These are phyloP conservation scores for Scaptomyza polygonia DNA, from an alignment of 2,888 invertebrate genomes.

Conservation along the genomic window DNA sequence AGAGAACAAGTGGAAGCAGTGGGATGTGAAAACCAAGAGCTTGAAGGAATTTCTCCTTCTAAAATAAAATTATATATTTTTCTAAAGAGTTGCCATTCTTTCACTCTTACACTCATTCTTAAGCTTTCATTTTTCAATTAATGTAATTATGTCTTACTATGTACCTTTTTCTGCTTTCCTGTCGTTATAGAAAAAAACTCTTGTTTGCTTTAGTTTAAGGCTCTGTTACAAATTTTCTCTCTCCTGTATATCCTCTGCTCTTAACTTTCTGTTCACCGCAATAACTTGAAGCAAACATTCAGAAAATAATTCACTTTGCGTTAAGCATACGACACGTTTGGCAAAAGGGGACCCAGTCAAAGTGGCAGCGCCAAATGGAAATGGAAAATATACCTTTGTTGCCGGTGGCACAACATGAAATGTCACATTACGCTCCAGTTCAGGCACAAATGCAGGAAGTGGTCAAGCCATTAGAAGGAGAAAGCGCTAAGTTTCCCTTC, in stretches of 20 bases:
- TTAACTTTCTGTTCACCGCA: conserved; percentile 1
- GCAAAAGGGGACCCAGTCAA: conserved; percentile 26
- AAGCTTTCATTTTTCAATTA: not conserved
- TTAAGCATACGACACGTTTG: conserved; percentile 64
- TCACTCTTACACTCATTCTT: not conserved
- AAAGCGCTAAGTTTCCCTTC: not conserved
- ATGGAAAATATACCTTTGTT: conserved; percentile 42
- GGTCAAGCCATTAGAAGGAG: conserved; percentile 49
- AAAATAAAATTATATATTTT: not conserved
- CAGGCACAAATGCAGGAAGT: conserved; percentile 69
- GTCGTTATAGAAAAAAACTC: not conserved
- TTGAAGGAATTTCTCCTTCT: not conserved
- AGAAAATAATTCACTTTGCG: conserved; percentile 52
- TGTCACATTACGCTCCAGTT: conserved; percentile 77
- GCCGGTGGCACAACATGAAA: conserved; percentile 58
- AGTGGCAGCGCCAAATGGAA: conserved; percentile 20
- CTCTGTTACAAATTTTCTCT: not conserved
- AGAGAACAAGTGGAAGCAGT: not conserved
- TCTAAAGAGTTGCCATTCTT: not conserved
- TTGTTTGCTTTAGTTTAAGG: not conserved
- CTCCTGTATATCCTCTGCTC: not conserved
- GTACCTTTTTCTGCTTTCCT: not conserved
- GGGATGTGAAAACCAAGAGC: not conserved
- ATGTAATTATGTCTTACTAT: not conserved
- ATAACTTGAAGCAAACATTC: conserved; percentile 18